A percentile compares a stretch with the other conserved stretches of the same genome.
These are phyloP conservation scores for Gryllus bimaculatus DNA, from an alignment of 1,140 invertebrate species.

Conservation along the genomic window DNA sequence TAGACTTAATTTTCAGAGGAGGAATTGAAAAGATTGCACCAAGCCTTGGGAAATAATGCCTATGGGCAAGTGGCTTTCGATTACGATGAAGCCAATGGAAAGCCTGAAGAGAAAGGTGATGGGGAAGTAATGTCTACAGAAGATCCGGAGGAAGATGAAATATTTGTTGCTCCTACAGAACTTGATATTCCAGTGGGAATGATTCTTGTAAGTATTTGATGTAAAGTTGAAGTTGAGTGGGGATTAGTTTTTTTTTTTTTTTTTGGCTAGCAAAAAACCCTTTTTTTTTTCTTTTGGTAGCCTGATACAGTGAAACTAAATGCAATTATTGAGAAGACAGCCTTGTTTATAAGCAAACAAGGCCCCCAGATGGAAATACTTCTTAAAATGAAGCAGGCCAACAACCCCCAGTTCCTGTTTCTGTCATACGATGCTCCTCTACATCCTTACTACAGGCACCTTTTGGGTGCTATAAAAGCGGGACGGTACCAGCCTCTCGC, in stretches of 20 bases:
- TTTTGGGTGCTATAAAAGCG: constrained; percentile 70
- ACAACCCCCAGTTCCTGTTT: constrained; percentile 90
- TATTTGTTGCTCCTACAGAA: constrained; percentile 56
- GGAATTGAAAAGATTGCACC: constrained; percentile 76
- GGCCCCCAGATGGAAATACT: constrained; percentile 97
- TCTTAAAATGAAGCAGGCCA: constrained; percentile 91
- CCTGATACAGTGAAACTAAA: constrained; percentile 87
- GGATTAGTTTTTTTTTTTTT: neutral
- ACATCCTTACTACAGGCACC: constrained; percentile 83
- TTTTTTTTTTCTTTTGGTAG: constrained; percentile 42
- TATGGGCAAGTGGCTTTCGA: constrained; percentile 76
- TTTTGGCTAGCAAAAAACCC: neutral
- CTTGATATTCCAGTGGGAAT: constrained; percentile 65
- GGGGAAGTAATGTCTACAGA: constrained; percentile 25
- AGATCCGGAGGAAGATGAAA: constrained; percentile 49
- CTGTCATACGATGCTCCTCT: constrained; percentile 74
- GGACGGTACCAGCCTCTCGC: constrained; percentile 61
- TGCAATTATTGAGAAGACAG: constrained; percentile 93
- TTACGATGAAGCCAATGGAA: constrained; percentile 45
- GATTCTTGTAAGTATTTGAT: constrained; percentile 50
- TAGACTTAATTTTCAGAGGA: constrained; percentile 56
- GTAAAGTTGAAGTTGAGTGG: neutral
- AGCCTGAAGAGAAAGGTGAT: constrained; percentile 27
- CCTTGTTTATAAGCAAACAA: constrained; percentile 84
- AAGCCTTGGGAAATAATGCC: constrained; percentile 52